A percentile compares a stretch with the other conserved stretches of the same genome.
Evolutionary conservation across 2,797 vertebrate species (phyloP).

Genomic region (Ceyx erithaca): DNA sequence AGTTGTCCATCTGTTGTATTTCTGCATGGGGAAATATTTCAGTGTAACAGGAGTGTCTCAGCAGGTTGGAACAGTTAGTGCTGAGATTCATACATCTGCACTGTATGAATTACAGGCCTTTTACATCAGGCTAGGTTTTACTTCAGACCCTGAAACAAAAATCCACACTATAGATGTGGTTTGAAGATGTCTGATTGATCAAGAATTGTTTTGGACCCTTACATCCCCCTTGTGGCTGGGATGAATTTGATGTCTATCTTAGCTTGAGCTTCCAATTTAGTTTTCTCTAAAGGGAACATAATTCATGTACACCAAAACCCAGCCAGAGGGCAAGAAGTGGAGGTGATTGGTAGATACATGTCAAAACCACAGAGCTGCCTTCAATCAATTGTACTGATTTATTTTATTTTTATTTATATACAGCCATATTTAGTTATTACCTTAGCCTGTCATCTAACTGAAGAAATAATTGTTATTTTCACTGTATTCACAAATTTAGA

Average conservation of each 20-base stretch:
- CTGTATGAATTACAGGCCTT: neutral
- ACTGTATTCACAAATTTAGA: neutral
- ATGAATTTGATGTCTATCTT: neutral
- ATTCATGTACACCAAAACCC: neutral
- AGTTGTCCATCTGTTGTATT: neutral
- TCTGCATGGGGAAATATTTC: neutral
- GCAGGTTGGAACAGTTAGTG: neutral
- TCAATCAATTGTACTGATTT: neutral
- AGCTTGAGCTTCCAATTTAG: neutral
- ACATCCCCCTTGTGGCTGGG: rapidly evolving
- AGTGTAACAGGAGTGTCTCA: neutral
- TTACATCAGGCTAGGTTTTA: neutral
- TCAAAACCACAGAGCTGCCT: neutral
- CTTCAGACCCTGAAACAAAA: neutral
- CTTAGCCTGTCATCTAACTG: neutral
- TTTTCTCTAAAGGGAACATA: neutral
- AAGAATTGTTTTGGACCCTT: neutral
- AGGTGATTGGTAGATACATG: neutral
- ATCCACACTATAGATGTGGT: rapidly evolving
- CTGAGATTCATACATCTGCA: neutral
- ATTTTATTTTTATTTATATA: neutral
- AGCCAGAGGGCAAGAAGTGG: neutral
- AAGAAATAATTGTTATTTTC: neutral
- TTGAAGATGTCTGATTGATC: neutral
- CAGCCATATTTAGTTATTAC: neutral